Conservation (phyloP, 2,797 vertebrate species). For the Pseudopleuronectes americanus region DNA sequence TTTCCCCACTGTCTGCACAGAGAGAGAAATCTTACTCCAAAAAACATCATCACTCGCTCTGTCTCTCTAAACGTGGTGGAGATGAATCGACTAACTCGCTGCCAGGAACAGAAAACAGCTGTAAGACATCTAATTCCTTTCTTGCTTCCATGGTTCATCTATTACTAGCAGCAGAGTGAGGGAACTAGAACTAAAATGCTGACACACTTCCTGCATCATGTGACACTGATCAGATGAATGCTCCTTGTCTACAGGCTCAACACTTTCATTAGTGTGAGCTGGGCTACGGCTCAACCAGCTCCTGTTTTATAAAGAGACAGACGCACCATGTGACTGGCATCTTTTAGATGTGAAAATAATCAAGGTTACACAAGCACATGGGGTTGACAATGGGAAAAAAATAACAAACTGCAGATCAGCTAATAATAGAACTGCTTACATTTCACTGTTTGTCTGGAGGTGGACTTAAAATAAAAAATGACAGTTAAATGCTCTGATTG, state of each 20-base stretch:
- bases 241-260: constrained; percentile 66
- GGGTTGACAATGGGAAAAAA: background rate
- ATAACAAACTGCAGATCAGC: background rate
- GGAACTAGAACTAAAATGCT: constrained; percentile 77
- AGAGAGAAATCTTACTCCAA: background rate
- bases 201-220: constrained; percentile 82
- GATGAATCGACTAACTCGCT: constrained; percentile 43
- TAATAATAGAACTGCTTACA: background rate
- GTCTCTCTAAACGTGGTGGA: constrained; percentile 10
- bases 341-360: constrained; percentile 17
- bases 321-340: constrained; percentile 33
- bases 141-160: constrained; percentile 58
- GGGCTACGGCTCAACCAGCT: constrained; percentile 23
- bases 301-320: constrained; percentile 23
- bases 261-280: constrained; percentile 52
- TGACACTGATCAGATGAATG: constrained; percentile 78
- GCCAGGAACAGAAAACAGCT: constrained; percentile 29
- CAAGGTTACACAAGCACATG: background rate
- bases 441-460: background rate
- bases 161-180: constrained; percentile 51
- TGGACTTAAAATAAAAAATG: background rate
- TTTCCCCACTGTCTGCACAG: background rate
- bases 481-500: background rate
- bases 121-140: constrained; percentile 40
- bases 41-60: background rate